These are phyloP conservation scores for Luscinia luscinia DNA, from an alignment of 2,797 vertebrate species.

Conservation along the genomic window DNA sequence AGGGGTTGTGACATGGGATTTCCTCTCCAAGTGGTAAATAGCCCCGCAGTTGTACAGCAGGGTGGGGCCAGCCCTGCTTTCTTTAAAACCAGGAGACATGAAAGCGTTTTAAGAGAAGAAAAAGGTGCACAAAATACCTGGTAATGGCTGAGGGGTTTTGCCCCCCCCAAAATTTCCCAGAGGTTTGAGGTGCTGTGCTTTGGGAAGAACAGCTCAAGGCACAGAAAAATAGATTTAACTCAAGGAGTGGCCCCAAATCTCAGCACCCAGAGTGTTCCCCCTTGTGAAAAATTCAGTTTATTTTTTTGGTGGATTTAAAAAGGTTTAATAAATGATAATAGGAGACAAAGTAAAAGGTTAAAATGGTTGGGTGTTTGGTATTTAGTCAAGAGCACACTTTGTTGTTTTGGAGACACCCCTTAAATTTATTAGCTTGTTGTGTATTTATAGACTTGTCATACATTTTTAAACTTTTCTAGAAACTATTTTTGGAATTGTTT, in stretches of 20 bases:
- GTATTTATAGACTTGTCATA: too few species aligned
- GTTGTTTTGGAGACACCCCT: too few species aligned
- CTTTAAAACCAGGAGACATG: conserved; percentile 32
- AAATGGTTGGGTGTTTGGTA: too few species aligned
- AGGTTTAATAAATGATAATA: too few species aligned
- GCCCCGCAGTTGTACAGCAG: neutral
- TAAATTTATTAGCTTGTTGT: too few species aligned
- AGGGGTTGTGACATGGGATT: conserved; percentile 71
- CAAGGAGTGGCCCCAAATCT: neutral
- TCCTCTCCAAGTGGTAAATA: conserved; percentile 72
- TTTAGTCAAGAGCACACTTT: too few species aligned
- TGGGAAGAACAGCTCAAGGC: neutral
- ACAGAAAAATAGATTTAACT: neutral
- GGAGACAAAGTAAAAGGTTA: too few species aligned
- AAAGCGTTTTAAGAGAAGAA: neutral
- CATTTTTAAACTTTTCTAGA: too few species aligned
- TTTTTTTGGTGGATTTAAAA: too few species aligned
- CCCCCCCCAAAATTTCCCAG: neutral
- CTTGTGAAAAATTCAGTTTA: too few species aligned
- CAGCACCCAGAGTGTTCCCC: neutral
- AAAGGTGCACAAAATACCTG: neutral
- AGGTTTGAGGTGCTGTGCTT: neutral
- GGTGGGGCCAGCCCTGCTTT: neutral
- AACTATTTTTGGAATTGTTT: too few species aligned
- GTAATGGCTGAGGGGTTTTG: neutral